Evolutionary conservation across 2,888 invertebrate genomes (phyloP).

Genomic region (Sarcophaga caerulescens): DNA sequence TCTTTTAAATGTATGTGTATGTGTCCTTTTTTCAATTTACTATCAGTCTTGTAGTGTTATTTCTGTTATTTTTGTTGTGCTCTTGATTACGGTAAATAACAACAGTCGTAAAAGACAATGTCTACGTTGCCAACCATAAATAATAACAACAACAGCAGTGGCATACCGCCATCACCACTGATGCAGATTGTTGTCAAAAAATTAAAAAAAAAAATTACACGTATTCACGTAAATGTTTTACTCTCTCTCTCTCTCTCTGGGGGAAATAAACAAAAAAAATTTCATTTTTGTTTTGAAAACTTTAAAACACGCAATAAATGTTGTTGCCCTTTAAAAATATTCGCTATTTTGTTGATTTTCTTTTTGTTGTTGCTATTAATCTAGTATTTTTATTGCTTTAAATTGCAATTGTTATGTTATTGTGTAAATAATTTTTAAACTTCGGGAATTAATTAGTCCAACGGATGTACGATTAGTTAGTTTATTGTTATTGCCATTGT

Average conservation of each 20-base stretch:
- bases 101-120: constrained; percentile 24
- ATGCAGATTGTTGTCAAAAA: constrained; percentile 43
- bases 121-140: constrained; percentile 18
- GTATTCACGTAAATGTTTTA: too few relatives aligned
- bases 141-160: constrained; percentile 6
- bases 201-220: not conserved
- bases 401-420: too few relatives aligned
- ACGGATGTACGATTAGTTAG: too few relatives aligned
- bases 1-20: not conserved
- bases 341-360: not conserved
- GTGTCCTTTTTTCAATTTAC: not conserved
- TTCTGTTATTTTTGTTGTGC: not conserved
- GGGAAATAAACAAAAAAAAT: not conserved
- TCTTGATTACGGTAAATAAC: constrained; percentile 36
- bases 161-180: not conserved
- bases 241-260: not conserved
- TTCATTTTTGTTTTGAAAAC: not conserved
- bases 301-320: not conserved
- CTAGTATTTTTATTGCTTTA: too few relatives aligned
- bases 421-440: too few relatives aligned
- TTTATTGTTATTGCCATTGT: too few relatives aligned
- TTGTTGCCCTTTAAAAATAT: not conserved
- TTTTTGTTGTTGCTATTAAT: not conserved
- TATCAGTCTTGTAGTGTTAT: not conserved
- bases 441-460: too few relatives aligned